Evolutionary conservation across 2,888 invertebrate species (phyloP).

Genomic region (Apotomis turbidana): DNA sequence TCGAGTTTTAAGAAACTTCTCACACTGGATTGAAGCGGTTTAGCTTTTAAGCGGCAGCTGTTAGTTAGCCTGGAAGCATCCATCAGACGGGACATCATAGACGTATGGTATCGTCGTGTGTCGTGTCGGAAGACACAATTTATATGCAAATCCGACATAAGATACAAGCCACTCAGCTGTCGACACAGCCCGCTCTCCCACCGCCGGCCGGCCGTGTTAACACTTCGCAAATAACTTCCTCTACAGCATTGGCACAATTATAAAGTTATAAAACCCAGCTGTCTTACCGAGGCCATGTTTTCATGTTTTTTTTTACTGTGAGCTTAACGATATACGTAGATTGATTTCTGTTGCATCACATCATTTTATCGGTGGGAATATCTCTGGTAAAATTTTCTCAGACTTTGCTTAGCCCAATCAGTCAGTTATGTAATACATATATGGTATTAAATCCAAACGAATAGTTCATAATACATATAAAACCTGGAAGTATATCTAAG

Average conservation of each 20-base stretch:
- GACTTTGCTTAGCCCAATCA: too few species aligned
- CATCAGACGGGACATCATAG: constrained; percentile 55
- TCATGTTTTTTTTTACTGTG: too few species aligned
- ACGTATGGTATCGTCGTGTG: constrained; percentile 77
- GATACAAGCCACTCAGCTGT: constrained; percentile 76
- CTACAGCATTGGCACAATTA: neutral
- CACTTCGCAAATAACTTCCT: constrained; percentile 75
- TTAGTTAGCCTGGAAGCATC: constrained; percentile 19
- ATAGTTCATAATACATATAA: too few species aligned
- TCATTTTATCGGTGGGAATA: too few species aligned
- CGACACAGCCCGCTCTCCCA: constrained; percentile 53
- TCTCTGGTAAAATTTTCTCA: too few species aligned
- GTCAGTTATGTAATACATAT: too few species aligned
- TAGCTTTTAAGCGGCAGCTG: constrained; percentile 27
- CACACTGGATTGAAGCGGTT: constrained; percentile 19
- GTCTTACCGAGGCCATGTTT: too few species aligned
- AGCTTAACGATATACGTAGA: too few species aligned
- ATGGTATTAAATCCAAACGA: too few species aligned
- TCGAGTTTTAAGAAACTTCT: constrained; percentile 45
- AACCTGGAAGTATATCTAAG: neutral
- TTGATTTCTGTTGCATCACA: too few species aligned
- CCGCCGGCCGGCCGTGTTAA: constrained; percentile 62
- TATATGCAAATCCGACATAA: constrained; percentile 82
- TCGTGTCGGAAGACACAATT: constrained; percentile 82
- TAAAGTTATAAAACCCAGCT: too few species aligned